Evolutionary conservation across 92 coral and sea anemone species (phyloP).

Genomic region (Montipora capitata): DNA sequence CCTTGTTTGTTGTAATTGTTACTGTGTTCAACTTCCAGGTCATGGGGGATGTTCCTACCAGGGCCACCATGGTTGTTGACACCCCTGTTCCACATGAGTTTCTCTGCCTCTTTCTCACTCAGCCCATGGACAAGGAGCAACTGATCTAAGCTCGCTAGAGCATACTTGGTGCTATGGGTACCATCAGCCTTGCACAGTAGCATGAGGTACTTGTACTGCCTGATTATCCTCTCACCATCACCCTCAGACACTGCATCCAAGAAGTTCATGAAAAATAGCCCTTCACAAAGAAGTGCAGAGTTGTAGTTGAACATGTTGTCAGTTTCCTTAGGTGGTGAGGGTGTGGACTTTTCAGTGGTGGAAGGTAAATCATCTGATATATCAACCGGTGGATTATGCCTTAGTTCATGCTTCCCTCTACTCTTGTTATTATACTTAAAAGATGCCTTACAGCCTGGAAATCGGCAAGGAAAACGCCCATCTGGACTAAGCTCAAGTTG

Average conservation of each 20-base stretch:
- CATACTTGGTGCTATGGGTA: slow-evolving; percentile 50
- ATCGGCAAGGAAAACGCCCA: slow-evolving; percentile 82
- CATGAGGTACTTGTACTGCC: slow-evolving; percentile 66
- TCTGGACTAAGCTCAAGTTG: slow-evolving; percentile 56
- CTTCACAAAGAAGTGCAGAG: slow-evolving; percentile 50
- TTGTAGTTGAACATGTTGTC: slow-evolving; percentile 59
- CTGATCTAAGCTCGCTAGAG: slow-evolving; percentile 35
- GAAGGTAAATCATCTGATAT: background rate
- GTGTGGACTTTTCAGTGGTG: background rate
- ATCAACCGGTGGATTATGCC: slow-evolving; percentile 70
- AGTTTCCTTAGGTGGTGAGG: background rate
- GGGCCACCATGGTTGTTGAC: slow-evolving; percentile 64
- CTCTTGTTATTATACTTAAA: slow-evolving; percentile 76
- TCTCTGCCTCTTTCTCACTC: slow-evolving; percentile 41
- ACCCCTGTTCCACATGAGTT: slow-evolving; percentile 48
- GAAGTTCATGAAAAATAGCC: slow-evolving; percentile 55
- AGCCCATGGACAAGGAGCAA: slow-evolving; percentile 27
- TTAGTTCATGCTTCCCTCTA: slow-evolving; percentile 74
- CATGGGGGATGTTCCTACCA: slow-evolving; percentile 50
- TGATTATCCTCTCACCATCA: slow-evolving; percentile 24
- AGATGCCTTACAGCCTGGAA: slow-evolving; percentile 65
- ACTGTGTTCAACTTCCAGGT: slow-evolving; percentile 41
- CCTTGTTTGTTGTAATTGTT: slow-evolving; percentile 56
- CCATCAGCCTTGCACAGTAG: slow-evolving; percentile 60
- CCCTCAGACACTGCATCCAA: slow-evolving; percentile 66